Evolutionary conservation across 1,140 invertebrate species (phyloP).

Genomic region (Aphis gossypii): DNA sequence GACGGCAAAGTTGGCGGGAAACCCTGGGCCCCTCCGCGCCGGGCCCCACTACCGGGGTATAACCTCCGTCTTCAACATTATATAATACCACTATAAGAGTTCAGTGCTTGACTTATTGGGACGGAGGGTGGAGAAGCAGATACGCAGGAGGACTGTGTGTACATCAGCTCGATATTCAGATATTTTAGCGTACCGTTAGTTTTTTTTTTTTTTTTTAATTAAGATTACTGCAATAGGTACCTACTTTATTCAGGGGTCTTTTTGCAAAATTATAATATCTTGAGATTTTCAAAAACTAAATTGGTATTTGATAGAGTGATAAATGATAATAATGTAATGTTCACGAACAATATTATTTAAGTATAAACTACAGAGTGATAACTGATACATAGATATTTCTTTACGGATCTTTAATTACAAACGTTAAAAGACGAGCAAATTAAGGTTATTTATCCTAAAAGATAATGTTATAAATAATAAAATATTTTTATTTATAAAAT

Average conservation of each 20-base stretch:
- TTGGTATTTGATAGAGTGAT: no score
- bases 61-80: not conserved
- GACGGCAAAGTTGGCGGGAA: not conserved
- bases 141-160: not conserved
- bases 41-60: not conserved
- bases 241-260: no score
- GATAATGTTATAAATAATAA: no score
- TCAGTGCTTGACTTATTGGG: no score
- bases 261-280: no score
- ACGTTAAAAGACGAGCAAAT: not conserved
- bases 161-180: not conserved
- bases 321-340: not conserved
- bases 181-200: not conserved
- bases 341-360: not conserved
- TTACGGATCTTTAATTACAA: not conserved
- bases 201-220: not conserved
- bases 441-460: not conserved
- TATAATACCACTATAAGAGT: not conserved
- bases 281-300: no score
- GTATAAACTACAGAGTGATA: not conserved
- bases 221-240: not conserved
- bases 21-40: not conserved
- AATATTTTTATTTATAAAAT: not conserved
- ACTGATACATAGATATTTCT: not conserved
- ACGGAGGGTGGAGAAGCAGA: no score